Base-by-base conservation (phyloP, 2,888 invertebrate species). In the Brachynemurus nebulosus region DNA sequence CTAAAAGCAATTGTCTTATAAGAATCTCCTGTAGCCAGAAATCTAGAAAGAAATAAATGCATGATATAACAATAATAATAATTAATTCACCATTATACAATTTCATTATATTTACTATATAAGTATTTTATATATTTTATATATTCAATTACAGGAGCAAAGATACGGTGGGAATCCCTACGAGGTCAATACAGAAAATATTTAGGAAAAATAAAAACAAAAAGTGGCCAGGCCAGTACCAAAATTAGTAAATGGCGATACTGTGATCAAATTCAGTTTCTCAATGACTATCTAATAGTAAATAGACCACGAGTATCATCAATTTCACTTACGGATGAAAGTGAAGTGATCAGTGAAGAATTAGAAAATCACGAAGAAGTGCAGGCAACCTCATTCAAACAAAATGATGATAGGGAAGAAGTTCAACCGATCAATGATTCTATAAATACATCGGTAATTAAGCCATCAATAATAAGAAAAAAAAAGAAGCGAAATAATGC, bases 131-230 rank as follows among this genome's bases (percentile, higher is more conserved):
- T 35, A 12, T 12, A 16, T 16, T 35, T 14, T 12, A 35, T 35
- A 12, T 35, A 35, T 16, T 16, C 14, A 2, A 14, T 12, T 48
- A 51, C 3, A 46, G 50, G 23, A 58, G 59, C 40, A 55, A 58
- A 52, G 55, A 57, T 48, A 55, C 56, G 3, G 54, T 41, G 27
- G 42, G 34, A 42, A 34, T 16, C 18, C 5, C 30, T 42, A 14
- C 34, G 34, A 34, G 8, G 19, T 33, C 18, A 42, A 34, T 42
- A 42, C 33, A 16, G 42, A 33, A 34, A 42, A 27, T 41, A 41
- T 30, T 18, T 41, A n/a, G 41, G 17, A 16, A 41, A 41, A 30
- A 30, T 41, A 30, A 30, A 41, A 19, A 41, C 33, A 25, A 41
- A 41, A 25, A 41, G 41, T 18, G 27, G 41, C 41, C 30, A 41